These are phyloP conservation scores for Odontocolon sp. DNA, from an alignment of 2,888 invertebrate species.

Conservation along the genomic window DNA sequence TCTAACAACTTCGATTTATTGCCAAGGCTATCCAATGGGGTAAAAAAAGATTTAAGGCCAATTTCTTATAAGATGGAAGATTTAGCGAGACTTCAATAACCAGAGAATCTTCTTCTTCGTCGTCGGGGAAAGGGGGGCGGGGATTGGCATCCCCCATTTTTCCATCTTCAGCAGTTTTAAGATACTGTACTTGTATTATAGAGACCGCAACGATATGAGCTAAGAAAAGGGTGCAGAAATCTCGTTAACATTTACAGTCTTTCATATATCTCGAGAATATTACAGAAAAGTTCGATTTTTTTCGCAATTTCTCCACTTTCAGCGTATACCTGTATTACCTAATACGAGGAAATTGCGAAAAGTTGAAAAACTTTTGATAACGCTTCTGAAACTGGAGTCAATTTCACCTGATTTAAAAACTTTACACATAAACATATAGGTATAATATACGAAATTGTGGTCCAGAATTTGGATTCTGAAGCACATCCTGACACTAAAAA, in stretches of 20 bases:
- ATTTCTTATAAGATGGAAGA: slow-evolving; percentile 15
- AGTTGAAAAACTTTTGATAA: slow-evolving; percentile 10
- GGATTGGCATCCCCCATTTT: not conserved
- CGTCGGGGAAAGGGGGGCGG: too few relatives aligned
- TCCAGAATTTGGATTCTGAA: too few relatives aligned
- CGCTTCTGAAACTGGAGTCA: too few relatives aligned
- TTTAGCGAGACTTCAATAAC: not conserved
- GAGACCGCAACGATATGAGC: not conserved
- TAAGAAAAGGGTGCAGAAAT: not conserved
- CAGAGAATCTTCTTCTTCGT: slow-evolving; percentile 5
- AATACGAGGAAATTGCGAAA: not conserved
- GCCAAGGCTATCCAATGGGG: not conserved
- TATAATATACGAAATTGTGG: too few relatives aligned
- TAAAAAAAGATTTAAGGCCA: not conserved
- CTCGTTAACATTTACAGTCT: too few relatives aligned
- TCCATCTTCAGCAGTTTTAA: slow-evolving; percentile 5
- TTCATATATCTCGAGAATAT: not conserved
- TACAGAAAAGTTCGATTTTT: not conserved
- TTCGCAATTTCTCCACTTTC: not conserved
- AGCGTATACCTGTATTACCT: not conserved
- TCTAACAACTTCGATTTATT: slow-evolving; percentile 6
- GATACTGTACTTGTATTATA: not conserved
- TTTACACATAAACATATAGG: too few relatives aligned
- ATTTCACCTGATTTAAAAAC: too few relatives aligned
- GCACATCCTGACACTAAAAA: too few relatives aligned